Percentiles rank a stretch among this genome's conserved stretches.
Evolutionary conservation across 2,797 vertebrate species (phyloP).

Genomic region (Cuniculus paca): DNA sequence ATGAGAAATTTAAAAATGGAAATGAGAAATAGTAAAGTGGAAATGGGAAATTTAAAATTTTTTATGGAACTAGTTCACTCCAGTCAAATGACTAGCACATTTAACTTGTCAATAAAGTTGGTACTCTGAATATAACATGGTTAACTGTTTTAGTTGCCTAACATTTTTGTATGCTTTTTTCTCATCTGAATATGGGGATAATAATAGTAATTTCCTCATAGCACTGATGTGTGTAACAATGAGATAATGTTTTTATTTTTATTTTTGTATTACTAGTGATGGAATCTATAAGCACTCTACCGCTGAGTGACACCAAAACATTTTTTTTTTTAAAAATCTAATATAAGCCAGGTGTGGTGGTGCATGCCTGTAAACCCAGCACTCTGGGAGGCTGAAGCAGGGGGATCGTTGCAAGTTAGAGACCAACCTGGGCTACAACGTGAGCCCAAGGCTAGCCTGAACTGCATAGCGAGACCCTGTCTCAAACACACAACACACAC

Average conservation of each 20-base stretch:
- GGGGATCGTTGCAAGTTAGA: no score
- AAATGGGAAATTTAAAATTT: slow-evolving; percentile 31
- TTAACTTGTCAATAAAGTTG: neutral
- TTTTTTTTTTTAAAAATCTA: neutral
- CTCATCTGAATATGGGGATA: neutral
- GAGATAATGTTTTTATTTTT: neutral
- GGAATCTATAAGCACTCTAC: neutral
- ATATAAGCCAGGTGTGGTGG: no score
- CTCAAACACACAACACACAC: no score
- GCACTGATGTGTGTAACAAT: neutral
- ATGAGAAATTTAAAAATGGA: slow-evolving; percentile 8
- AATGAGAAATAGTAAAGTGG: neutral
- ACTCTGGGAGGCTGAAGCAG: no score
- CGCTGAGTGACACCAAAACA: neutral
- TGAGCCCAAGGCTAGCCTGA: no score
- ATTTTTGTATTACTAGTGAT: neutral
- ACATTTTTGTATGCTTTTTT: neutral
- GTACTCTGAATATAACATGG: neutral
- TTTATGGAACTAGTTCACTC: slow-evolving; percentile 29
- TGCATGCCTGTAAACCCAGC: no score
- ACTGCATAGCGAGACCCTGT: no score
- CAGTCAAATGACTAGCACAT: neutral
- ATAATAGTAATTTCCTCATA: neutral
- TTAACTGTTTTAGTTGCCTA: neutral
- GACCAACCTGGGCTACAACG: no score